phyloP scores from a whole-genome alignment of 2,113 vertebrate species.

The Dipodomys merriami region DNA sequence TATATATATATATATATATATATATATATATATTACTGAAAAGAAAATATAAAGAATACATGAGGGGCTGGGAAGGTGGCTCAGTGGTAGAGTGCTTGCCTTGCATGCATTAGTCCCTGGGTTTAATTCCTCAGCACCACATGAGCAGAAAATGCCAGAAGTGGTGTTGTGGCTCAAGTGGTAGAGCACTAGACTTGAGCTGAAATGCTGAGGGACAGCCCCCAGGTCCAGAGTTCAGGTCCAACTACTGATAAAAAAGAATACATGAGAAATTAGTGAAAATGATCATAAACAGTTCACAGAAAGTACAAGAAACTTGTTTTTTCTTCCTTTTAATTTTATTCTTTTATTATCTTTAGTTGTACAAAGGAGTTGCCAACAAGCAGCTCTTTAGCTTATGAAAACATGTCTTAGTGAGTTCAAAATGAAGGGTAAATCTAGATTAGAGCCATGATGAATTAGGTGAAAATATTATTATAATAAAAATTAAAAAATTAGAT shows the following conservation, averaged over 20 bases:
- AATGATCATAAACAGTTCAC: background rate
- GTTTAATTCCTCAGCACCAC: too few species aligned
- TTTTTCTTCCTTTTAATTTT: too few species aligned
- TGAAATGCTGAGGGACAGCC: too few species aligned
- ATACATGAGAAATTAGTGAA: background rate
- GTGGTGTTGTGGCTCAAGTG: too few species aligned
- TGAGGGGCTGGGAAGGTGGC: background rate
- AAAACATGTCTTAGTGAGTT: background rate
- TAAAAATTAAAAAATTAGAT: constrained; percentile 23
- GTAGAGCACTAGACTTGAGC: too few species aligned
- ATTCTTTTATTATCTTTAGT: too few species aligned
- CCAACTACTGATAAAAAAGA: background rate
- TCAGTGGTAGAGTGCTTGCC: too few species aligned
- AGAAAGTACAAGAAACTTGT: background rate
- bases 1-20: background rate
- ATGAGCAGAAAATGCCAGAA: too few species aligned
- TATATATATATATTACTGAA: background rate
- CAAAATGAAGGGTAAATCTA: constrained; percentile 14
- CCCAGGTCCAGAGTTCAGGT: too few species aligned
- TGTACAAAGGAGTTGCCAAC: background rate
- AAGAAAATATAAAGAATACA: background rate
- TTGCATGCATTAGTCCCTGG: too few species aligned
- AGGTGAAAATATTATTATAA: background rate
- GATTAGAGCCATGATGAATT: background rate
- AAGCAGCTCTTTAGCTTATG: background rate